Conservation (phyloP, 2,797 vertebrate genomes). For the Falco columbarius region DNA sequence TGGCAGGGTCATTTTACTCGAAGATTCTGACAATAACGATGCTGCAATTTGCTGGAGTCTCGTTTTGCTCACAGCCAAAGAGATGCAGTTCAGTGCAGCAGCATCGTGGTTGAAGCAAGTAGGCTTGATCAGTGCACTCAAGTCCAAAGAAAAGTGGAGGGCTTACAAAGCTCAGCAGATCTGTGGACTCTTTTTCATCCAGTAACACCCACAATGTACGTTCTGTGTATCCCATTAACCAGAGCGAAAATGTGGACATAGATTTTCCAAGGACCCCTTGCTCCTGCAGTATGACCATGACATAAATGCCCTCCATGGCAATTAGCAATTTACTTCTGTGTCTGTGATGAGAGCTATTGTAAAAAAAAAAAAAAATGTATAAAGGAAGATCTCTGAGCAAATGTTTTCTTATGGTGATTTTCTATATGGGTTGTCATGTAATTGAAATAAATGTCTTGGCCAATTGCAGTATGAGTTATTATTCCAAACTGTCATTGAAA, state of each 20-base stretch:
- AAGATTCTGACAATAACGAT: neutral
- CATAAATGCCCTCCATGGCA: conserved; percentile 30
- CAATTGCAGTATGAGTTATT: neutral
- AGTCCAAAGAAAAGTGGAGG: neutral
- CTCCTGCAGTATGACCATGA: neutral
- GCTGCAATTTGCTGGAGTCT: neutral
- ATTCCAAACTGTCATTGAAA: neutral
- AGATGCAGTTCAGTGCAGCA: neutral
- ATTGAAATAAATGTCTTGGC: conserved; percentile 23
- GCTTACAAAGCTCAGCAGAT: neutral
- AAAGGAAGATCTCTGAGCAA: neutral
- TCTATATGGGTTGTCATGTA: neutral
- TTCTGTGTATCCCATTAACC: neutral
- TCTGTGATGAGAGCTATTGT: neutral
- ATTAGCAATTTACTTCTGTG: conserved; percentile 23
- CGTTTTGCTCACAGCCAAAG: neutral
- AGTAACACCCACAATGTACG: neutral
- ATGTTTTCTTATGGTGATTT: neutral
- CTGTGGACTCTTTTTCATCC: neutral
- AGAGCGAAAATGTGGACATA: neutral
- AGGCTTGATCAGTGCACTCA: neutral
- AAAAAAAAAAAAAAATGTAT: neutral
- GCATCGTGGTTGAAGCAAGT: neutral
- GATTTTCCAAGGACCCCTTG: neutral
- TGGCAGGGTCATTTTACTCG: neutral